Evolutionary conservation across 2,113 vertebrate genomes (phyloP).

Genomic region (Cervus canadensis): DNA sequence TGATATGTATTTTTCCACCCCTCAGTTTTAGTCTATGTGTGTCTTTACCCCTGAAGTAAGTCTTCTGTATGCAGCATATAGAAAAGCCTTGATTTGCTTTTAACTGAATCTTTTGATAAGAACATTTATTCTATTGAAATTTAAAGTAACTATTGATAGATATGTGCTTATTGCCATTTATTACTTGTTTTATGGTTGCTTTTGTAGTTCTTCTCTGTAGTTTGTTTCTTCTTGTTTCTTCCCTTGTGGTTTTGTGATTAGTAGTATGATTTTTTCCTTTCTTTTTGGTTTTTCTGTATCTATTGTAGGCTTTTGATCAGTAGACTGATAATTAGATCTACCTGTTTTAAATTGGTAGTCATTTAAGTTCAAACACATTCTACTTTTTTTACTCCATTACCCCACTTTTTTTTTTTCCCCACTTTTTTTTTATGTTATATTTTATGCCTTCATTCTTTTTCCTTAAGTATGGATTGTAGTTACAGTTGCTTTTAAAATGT

Average conservation of each 20-base stretch:
- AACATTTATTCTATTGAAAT: background rate
- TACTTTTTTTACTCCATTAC: background rate
- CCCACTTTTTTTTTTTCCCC: background rate
- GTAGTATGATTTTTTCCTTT: background rate
- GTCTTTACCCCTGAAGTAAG: background rate
- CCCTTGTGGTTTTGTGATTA: background rate
- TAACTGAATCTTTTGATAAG: background rate
- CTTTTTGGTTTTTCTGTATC: background rate
- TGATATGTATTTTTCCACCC: background rate
- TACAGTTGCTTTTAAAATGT: background rate
- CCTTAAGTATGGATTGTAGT: background rate
- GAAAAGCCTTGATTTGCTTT: background rate
- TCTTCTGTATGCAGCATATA: background rate
- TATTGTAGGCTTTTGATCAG: background rate
- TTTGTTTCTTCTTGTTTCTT: background rate
- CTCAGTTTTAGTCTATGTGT: background rate
- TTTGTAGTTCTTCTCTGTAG: background rate
- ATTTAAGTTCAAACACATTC: background rate
- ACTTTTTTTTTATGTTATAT: background rate
- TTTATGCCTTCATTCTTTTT: background rate
- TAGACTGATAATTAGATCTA: background rate
- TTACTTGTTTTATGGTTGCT: background rate
- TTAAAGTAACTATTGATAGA: background rate
- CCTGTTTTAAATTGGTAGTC: background rate
- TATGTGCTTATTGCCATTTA: background rate